phyloP scores from a whole-genome alignment of 2,888 invertebrate species.

The Eupithecia abbreviata region DNA sequence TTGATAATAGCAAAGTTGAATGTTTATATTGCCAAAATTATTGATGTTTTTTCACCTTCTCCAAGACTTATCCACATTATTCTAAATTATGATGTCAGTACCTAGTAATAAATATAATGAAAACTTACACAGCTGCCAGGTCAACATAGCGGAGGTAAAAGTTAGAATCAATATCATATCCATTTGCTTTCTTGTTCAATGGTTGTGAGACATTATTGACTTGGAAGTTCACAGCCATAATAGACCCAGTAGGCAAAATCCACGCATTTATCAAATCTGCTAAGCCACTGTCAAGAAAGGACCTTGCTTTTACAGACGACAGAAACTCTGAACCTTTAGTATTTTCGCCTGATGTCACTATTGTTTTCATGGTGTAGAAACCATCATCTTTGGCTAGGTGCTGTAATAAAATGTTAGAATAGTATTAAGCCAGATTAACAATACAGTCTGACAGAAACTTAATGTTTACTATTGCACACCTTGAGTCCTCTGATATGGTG shows the following conservation, averaged over 20 bases:
- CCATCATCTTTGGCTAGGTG: conserved; percentile 86
- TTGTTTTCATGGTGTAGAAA: conserved; percentile 89
- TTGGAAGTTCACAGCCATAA: conserved; percentile 87
- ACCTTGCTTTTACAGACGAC: conserved; percentile 91
- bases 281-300: conserved; percentile 89
- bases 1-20: conserved; percentile 31
- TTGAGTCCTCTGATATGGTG: conserved; percentile 83
- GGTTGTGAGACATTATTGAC: conserved; percentile 65
- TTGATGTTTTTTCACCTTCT: not conserved
- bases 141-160: conserved; percentile 92
- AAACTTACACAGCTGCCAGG: conserved; percentile 89
- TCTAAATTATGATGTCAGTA: not conserved
- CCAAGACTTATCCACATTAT: not conserved
- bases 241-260: conserved; percentile 90
- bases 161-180: conserved; percentile 87
- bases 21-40: not conserved
- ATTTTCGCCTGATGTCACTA: conserved; percentile 87
- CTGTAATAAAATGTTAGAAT: conserved; percentile 58
- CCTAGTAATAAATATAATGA: conserved; percentile 12
- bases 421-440: not conserved
- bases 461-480: conserved; percentile 57
- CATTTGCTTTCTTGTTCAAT: conserved; percentile 45
- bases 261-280: conserved; percentile 91
- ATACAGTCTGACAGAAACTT: conserved; percentile 18
- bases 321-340: conserved; percentile 86